These are phyloP conservation scores for Agonopterix alstromeriana DNA, from an alignment of 2,888 invertebrate species.

Conservation along the genomic window DNA sequence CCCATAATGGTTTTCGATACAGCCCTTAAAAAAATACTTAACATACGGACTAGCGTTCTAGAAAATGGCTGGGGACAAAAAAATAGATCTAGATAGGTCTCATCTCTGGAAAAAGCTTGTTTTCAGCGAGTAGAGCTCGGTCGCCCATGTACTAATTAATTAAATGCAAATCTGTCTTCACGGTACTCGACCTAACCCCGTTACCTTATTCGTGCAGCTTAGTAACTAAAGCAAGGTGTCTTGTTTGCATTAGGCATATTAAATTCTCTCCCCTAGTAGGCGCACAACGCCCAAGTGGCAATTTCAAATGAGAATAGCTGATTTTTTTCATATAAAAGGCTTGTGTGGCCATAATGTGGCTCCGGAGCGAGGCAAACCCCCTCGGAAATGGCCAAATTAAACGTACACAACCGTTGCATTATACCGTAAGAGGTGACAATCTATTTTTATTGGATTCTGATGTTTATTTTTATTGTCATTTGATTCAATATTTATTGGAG, in stretches of 20 bases:
- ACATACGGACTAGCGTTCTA: too few relatives aligned
- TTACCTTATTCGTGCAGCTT: too few relatives aligned
- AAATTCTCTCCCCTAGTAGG: constrained; percentile 26
- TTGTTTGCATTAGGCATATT: constrained; percentile 27
- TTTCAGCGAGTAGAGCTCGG: background rate
- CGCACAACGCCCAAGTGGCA: constrained; percentile 32
- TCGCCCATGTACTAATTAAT: background rate
- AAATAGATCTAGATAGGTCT: background rate
- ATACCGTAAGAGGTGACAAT: constrained; percentile 20
- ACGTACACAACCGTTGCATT: constrained; percentile 17
- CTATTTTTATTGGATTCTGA: constrained; percentile 25
- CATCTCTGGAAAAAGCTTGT: background rate
- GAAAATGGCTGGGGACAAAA: too few relatives aligned
- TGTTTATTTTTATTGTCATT: constrained; percentile 17
- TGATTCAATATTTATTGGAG: constrained; percentile 2
- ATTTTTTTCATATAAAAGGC: constrained; percentile 48
- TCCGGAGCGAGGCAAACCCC: constrained; percentile 25
- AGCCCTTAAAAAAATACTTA: too few relatives aligned
- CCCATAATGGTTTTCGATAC: too few relatives aligned
- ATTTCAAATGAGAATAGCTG: constrained; percentile 42
- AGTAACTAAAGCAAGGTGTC: constrained; percentile 5
- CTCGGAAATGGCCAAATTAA: constrained; percentile 39
- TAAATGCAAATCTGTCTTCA: background rate
- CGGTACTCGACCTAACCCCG: background rate
- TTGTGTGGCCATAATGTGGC: constrained; percentile 32